Conservation (phyloP, 92 coral and sea anemone species). For the Porites evermanni region DNA sequence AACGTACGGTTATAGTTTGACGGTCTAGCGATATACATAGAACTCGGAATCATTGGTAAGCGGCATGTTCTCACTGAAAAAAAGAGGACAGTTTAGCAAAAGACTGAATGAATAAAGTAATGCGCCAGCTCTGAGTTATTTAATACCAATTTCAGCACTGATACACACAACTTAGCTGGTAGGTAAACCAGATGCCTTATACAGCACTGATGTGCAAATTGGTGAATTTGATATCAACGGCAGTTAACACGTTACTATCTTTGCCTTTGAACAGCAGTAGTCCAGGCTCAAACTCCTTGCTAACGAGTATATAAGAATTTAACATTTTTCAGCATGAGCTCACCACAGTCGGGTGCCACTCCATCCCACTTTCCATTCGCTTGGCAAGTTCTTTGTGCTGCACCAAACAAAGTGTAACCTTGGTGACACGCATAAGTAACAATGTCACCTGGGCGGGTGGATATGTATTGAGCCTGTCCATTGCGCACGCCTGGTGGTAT, state of each 20-base stretch:
- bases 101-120: not conserved
- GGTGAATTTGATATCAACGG: too few relatives aligned
- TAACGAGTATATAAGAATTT: too few relatives aligned
- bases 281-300: too few relatives aligned
- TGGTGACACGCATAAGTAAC: slow-evolving; percentile 71
- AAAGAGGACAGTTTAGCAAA: not conserved
- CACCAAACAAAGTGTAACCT: slow-evolving; percentile 74
- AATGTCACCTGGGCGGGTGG: slow-evolving; percentile 54
- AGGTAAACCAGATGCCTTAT: too few relatives aligned
- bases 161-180: too few relatives aligned
- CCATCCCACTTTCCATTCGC: slow-evolving; percentile 82
- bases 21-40: slow-evolving; percentile 64
- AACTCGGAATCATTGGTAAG: slow-evolving; percentile 65
- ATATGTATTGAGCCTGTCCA: slow-evolving; percentile 45
- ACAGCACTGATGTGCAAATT: too few relatives aligned
- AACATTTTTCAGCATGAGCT: slow-evolving; percentile 1
- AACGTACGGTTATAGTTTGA: slow-evolving; percentile 45
- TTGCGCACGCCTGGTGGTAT: slow-evolving; percentile 60
- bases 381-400: slow-evolving; percentile 73
- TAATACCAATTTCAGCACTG: too few relatives aligned
- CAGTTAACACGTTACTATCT: too few relatives aligned
- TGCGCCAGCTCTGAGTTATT: too few relatives aligned
- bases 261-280: too few relatives aligned
- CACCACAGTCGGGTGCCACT: slow-evolving; percentile 76
- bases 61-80: slow-evolving; percentile 58